Evolutionary conservation across 2,888 invertebrate species (phyloP).

Genomic region (Nebria salina): DNA sequence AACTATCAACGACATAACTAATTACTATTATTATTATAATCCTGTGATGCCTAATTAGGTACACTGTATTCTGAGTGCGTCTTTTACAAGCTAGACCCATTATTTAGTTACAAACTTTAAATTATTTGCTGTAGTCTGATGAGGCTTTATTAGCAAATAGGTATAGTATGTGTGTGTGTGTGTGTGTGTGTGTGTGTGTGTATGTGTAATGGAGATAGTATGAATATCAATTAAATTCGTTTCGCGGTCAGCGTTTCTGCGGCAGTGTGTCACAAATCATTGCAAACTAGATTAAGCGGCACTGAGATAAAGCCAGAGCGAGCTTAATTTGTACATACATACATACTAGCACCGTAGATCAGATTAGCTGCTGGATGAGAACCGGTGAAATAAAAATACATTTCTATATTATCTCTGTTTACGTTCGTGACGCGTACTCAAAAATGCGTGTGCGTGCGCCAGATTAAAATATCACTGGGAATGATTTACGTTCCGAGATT

Average conservation of each 20-base stretch:
- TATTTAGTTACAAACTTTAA: too few species aligned
- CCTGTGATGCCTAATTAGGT: too few species aligned
- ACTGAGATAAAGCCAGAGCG: slow-evolving; percentile 32
- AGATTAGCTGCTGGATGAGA: slow-evolving; percentile 38
- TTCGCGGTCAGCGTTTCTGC: slow-evolving; percentile 27
- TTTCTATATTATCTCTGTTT: slow-evolving; percentile 33
- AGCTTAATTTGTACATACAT: slow-evolving; percentile 34
- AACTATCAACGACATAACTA: too few species aligned
- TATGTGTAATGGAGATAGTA: not conserved
- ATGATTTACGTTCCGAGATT: slow-evolving; percentile 25
- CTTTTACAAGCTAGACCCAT: too few species aligned
- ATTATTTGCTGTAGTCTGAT: too few species aligned
- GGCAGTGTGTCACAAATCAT: slow-evolving; percentile 41
- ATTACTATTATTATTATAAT: too few species aligned
- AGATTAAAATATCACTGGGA: slow-evolving; percentile 37
- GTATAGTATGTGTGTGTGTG: not conserved
- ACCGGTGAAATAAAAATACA: slow-evolving; percentile 42
- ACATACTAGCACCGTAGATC: slow-evolving; percentile 10
- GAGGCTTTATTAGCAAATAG: too few species aligned
- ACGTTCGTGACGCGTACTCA: not conserved
- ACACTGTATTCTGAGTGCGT: too few species aligned
- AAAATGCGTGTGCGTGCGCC: not conserved
- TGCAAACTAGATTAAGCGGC: slow-evolving; percentile 36
- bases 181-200: not conserved
- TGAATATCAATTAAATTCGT: slow-evolving; percentile 41